Evolutionary conservation across 2,888 invertebrate species (phyloP).

Genomic region (Dicyrtoma fusca): DNA sequence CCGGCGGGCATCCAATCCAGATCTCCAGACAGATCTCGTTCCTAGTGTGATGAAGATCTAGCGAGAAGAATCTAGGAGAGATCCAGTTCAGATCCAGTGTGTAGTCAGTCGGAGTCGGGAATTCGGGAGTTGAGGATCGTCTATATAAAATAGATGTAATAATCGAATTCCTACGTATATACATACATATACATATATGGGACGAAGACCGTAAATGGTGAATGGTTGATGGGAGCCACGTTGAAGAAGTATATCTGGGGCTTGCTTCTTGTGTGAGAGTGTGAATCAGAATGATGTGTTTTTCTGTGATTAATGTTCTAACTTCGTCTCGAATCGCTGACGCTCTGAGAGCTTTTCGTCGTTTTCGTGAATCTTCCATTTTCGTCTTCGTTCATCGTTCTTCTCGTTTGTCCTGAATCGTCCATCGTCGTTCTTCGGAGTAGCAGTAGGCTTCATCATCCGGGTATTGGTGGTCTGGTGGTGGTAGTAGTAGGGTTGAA

Average conservation of each 20-base stretch:
- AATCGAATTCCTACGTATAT: too few species aligned
- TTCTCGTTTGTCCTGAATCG: background rate
- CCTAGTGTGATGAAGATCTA: too few species aligned
- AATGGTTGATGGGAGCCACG: background rate
- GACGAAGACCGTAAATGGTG: background rate
- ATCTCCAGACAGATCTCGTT: too few species aligned
- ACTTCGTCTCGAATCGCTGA: constrained; percentile 53
- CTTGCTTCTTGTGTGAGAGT: background rate
- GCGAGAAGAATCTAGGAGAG: too few species aligned
- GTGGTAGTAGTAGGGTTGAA: too few species aligned
- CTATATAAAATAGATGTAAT: too few species aligned
- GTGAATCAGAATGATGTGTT: constrained; percentile 31
- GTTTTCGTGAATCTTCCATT: constrained; percentile 41
- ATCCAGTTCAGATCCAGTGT: too few species aligned
- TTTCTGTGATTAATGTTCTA: constrained; percentile 35
- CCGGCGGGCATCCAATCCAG: too few species aligned
- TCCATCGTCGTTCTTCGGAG: background rate
- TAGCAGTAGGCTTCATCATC: background rate
- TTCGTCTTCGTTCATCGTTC: background rate
- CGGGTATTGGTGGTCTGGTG: too few species aligned
- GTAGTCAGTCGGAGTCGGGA: too few species aligned
- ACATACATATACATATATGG: too few species aligned
- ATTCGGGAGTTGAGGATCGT: too few species aligned
- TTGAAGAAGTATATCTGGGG: background rate
- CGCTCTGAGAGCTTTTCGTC: constrained; percentile 56